Base-by-base conservation (phyloP, 2,888 invertebrate species). In the Cephus pygmeus region DNA sequence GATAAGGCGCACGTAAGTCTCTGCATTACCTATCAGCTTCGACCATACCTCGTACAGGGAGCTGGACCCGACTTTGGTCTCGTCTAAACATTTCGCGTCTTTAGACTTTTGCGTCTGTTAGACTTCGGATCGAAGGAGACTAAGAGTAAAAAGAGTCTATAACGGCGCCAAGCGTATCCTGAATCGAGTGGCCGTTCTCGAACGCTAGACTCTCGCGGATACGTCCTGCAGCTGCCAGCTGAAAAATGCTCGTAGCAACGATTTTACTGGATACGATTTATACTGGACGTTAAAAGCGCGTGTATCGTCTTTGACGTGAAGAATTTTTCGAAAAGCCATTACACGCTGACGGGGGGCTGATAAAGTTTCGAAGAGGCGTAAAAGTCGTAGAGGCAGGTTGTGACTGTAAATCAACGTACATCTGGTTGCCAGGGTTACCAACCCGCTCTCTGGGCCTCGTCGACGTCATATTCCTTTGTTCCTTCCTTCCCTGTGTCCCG, bases 241-340 rank as follows among this genome's bases (percentile, higher is more conserved):
- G 15, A 15, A 40, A 40, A 15, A 40, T 40, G 15, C 40, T 40
- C 40, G 15, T 15, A 40, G 40, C 56, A 1, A 34, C 35, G 77
- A 77, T 75, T 36, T 36, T 69, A 56, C 15, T 30, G 23, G 75
- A 33, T 56, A 77, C 40, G 68, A 74, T 77, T 73, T 74, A 77
- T 34, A 34, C 30, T 11, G 56, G 56, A 73, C 0, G 73, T 56
- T 34, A 73, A 73, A 56, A 77, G 15, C n/a, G 30, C 4, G 69
- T 68, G 73, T 77, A 11, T 71, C 76, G 71, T 30, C 56, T 34
- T 56, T 68, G 68, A 77, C 76, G 73, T 73, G 76, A 73, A 73
- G 73, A 73, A 73, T 77, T 77, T 77, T 73, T 35, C 12, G 73
- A 77, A 77, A 56, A 68, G 56, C 56, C 40, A 23, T 4, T 23